These are phyloP conservation scores for Peromyscus aztecus DNA, from an alignment of 2,797 vertebrate genomes.

Conservation along the genomic window DNA sequence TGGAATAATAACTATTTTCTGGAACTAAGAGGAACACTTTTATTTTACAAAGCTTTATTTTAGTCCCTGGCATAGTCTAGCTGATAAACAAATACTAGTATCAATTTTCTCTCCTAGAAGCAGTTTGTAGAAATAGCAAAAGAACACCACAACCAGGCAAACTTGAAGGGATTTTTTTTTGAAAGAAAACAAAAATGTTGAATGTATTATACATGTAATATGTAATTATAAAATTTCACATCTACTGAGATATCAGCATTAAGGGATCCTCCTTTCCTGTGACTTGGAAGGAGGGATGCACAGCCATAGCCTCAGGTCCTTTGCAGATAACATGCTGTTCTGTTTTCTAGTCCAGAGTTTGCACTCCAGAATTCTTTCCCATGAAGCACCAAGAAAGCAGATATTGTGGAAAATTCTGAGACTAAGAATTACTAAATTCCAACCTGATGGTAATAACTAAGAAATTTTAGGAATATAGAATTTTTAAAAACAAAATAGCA, in stretches of 20 bases:
- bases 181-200: not conserved
- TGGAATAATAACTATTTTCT: not conserved
- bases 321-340: not conserved
- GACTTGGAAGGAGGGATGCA: not conserved
- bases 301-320: too few relatives aligned
- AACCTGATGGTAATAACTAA: not conserved
- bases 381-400: not conserved
- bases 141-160: not conserved
- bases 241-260: not conserved
- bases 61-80: not conserved
- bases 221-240: not conserved
- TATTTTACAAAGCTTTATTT: not conserved
- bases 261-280: not conserved
- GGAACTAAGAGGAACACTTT: not conserved
- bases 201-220: not conserved
- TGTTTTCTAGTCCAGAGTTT: not conserved
- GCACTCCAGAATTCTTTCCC: not conserved
- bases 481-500: not conserved
- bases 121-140: not conserved
- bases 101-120: not conserved
- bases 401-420: not conserved
- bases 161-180: not conserved
- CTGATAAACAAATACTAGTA: not conserved
- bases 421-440: not conserved
- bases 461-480: not conserved